These are phyloP conservation scores for Onychostoma macrolepis DNA, from an alignment of 2,113 vertebrate genomes.

Conservation along the genomic window DNA sequence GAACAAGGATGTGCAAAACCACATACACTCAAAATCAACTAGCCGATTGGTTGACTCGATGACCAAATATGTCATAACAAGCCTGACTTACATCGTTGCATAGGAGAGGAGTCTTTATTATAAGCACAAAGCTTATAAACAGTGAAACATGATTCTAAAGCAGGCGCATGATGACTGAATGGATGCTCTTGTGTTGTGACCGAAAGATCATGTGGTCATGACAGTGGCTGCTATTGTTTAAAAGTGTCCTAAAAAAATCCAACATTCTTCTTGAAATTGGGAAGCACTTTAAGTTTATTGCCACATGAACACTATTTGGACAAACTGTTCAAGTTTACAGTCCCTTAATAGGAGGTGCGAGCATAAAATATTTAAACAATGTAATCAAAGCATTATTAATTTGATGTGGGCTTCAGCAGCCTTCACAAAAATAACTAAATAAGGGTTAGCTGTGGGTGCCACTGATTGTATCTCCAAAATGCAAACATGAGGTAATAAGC, in stretches of 20 bases:
- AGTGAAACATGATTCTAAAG: background rate
- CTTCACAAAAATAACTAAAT: background rate
- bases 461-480: background rate
- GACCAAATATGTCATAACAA: background rate
- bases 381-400: background rate
- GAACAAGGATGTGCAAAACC: background rate
- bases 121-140: background rate
- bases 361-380: background rate
- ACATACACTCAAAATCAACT: background rate
- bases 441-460: background rate
- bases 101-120: background rate
- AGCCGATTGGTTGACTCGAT: background rate
- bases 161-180: background rate
- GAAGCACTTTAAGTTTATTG: background rate
- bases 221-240: conserved; percentile 9
- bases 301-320: background rate
- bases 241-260: background rate
- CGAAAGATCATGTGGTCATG: background rate
- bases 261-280: background rate
- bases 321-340: too few relatives aligned
- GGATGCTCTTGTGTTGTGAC: background rate
- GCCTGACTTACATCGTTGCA: background rate
- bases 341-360: background rate
- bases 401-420: background rate
- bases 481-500: background rate